A percentile compares a stretch with the other conserved stretches of the same genome.
phyloP scores from a whole-genome alignment of 2,113 vertebrate species.

The Strix aluco region DNA sequence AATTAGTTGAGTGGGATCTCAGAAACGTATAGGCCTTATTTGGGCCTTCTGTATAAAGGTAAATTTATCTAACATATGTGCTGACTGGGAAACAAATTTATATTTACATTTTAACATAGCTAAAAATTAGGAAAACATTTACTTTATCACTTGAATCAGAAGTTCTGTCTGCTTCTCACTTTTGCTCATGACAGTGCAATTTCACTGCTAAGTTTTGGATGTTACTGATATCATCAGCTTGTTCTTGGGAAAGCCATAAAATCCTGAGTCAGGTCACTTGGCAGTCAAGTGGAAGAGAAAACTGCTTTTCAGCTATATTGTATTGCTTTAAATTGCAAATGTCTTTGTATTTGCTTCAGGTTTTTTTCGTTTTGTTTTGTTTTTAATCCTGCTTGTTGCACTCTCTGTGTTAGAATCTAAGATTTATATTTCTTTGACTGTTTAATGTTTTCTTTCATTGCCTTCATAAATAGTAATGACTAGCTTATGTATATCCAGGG shows the following conservation, averaged over 20 bases:
- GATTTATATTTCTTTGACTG: slow-evolving; percentile 51
- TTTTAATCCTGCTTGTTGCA: slow-evolving; percentile 40
- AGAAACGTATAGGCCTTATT: not conserved
- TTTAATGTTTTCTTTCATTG: slow-evolving; percentile 50
- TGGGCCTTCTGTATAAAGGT: not conserved
- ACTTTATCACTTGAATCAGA: not conserved
- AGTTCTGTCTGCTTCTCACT: not conserved
- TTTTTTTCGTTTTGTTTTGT: slow-evolving; percentile 6
- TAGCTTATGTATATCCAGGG: slow-evolving; percentile 52
- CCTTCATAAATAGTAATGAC: slow-evolving; percentile 63
- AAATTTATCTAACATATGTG: not conserved
- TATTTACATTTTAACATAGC: not conserved
- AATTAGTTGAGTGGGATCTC: not conserved
- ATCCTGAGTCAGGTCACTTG: slow-evolving; percentile 51
- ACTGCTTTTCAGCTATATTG: slow-evolving; percentile 31
- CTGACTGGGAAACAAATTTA: not conserved
- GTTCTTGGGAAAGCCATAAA: slow-evolving; percentile 42
- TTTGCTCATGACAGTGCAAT: not conserved
- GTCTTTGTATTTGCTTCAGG: slow-evolving; percentile 33
- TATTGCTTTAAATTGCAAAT: slow-evolving; percentile 62
- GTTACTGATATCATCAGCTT: not conserved
- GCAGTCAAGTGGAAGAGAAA: slow-evolving; percentile 56
- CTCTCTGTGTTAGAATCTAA: slow-evolving; percentile 19
- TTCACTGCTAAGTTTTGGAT: not conserved
- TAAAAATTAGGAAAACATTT: not conserved